Evolutionary conservation across 2,888 invertebrate genomes (phyloP).

Genomic region (Latrodectus elegans): DNA sequence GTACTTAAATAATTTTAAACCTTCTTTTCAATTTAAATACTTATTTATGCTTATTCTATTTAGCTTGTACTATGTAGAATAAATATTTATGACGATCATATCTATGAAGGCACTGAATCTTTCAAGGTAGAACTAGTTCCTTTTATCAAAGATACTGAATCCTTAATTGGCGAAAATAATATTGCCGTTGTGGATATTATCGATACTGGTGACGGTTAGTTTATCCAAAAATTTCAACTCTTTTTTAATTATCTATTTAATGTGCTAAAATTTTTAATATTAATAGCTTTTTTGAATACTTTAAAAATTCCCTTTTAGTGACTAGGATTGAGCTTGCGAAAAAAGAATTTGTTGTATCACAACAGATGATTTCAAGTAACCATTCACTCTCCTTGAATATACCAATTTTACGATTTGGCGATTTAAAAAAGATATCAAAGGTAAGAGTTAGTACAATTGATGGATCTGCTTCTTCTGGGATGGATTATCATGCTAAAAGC

Average conservation of each 20-base stretch:
- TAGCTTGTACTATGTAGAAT: constrained; percentile 73
- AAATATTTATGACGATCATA: constrained; percentile 74
- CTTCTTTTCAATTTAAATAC: neutral
- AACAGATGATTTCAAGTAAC: constrained; percentile 23
- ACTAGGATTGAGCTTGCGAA: constrained; percentile 44
- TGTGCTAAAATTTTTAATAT: too few species aligned
- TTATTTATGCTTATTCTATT: neutral
- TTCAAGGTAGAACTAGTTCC: constrained; percentile 73
- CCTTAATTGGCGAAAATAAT: constrained; percentile 73
- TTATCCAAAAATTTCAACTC: neutral
- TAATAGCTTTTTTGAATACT: too few species aligned
- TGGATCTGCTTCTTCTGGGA: constrained; percentile 75
- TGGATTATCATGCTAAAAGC: constrained; percentile 75
- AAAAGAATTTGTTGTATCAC: constrained; percentile 25
- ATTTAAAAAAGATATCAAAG: constrained; percentile 72
- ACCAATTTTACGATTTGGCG: constrained; percentile 73
- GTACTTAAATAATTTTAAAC: neutral
- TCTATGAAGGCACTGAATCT: constrained; percentile 74
- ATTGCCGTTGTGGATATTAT: constrained; percentile 73
- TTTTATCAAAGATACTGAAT: constrained; percentile 37
- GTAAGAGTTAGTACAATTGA: constrained; percentile 75
- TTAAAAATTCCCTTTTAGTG: constrained; percentile 2
- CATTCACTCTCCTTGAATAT: constrained; percentile 21
- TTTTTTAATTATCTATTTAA: neutral
- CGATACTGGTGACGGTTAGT: constrained; percentile 74